phyloP scores from a whole-genome alignment of 1,140 invertebrate genomes.

The Trypoxylus dichotomus region DNA sequence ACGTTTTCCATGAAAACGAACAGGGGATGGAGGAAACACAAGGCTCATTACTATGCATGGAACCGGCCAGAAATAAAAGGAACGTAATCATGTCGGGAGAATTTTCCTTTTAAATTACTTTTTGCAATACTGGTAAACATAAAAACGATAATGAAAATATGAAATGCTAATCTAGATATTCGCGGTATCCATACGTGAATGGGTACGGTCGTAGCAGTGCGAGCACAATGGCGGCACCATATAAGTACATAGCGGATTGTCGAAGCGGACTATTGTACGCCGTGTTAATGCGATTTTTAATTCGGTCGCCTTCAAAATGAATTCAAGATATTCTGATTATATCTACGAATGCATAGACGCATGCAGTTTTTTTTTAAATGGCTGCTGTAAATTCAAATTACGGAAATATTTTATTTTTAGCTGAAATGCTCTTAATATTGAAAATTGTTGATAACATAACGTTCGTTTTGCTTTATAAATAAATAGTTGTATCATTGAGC shows the following conservation, averaged over 20 bases:
- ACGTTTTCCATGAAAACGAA: background rate
- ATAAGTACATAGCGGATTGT: background rate
- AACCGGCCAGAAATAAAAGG: slow-evolving; percentile 6
- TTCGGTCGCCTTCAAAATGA: background rate
- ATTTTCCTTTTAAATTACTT: slow-evolving; percentile 28
- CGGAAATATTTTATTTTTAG: no score
- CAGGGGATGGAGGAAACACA: background rate
- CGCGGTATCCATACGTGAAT: background rate
- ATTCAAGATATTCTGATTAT: background rate
- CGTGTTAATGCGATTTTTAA: background rate
- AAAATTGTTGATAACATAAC: no score
- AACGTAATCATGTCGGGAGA: slow-evolving; percentile 1
- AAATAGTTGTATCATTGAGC: no score
- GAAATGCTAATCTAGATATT: slow-evolving; percentile 25
- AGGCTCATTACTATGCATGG: slow-evolving; percentile 26
- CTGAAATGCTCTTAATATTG: no score
- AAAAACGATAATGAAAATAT: slow-evolving; percentile 25
- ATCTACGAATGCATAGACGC: background rate
- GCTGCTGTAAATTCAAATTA: no score
- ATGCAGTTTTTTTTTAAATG: background rate
- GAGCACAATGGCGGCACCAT: background rate
- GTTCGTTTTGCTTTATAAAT: no score
- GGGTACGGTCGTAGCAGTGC: background rate
- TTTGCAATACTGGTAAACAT: slow-evolving; percentile 11
- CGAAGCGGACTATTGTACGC: background rate